These are phyloP conservation scores for Mesaphorura yosii DNA, from an alignment of 1,140 invertebrate species.

Conservation along the genomic window DNA sequence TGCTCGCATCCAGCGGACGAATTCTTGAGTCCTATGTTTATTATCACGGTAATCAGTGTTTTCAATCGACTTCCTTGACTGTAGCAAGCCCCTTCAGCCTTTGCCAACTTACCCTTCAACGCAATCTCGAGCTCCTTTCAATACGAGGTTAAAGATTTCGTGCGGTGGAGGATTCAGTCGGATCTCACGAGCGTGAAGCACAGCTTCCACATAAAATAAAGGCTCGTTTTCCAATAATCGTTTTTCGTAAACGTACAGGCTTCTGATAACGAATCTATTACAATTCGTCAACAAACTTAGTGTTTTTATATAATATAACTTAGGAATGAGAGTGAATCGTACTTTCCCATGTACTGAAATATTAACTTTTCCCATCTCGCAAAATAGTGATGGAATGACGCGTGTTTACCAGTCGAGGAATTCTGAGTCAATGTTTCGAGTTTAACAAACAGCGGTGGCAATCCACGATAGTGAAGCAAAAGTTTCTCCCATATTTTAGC, in stretches of 20 bases:
- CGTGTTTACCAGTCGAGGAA: constrained; percentile 38
- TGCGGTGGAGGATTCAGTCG: constrained; percentile 55
- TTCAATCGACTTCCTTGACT: too few species aligned
- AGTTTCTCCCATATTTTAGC: constrained; percentile 16
- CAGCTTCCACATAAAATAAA: constrained; percentile 64
- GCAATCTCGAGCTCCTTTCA: constrained; percentile 42
- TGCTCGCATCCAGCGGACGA: constrained; percentile 72
- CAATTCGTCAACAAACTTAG: constrained; percentile 12
- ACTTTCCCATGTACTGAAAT: constrained; percentile 38
- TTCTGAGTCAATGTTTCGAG: constrained; percentile 36
- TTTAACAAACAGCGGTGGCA: constrained; percentile 22
- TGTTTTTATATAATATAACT: too few species aligned
- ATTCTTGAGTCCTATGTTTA: too few species aligned
- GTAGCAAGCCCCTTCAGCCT: too few species aligned
- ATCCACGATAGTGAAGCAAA: constrained; percentile 15
- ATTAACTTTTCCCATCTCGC: constrained; percentile 40
- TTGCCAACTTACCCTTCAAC: constrained; percentile 38
- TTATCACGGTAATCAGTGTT: too few species aligned
- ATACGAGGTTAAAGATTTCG: constrained; percentile 63
- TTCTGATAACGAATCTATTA: constrained; percentile 49
- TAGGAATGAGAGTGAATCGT: too few species aligned
- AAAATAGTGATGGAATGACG: constrained; percentile 40
- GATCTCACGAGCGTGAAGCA: constrained; percentile 59
- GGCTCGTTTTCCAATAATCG: constrained; percentile 46
- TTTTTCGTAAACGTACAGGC: constrained; percentile 57